Conservation (phyloP, 2,888 invertebrate species). For the Andrena minutula region DNA sequence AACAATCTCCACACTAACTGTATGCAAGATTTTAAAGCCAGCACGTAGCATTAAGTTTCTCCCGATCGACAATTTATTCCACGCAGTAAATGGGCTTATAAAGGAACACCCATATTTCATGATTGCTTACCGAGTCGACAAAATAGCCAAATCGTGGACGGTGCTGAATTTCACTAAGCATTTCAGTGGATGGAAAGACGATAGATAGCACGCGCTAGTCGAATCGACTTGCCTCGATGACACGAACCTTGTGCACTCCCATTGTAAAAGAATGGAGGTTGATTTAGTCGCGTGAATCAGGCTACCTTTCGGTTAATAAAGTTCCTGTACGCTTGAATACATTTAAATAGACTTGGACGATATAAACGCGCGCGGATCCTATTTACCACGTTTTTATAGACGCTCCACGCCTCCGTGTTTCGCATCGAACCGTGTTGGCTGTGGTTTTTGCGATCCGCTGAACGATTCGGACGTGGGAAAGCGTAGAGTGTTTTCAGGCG, state of each 20-base stretch:
- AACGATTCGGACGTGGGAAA: constrained; percentile 70
- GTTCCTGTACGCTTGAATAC: constrained; percentile 18
- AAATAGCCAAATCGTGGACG: too few species aligned
- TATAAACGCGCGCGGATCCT: constrained; percentile 37
- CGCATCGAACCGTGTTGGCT: constrained; percentile 49
- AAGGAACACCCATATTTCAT: too few species aligned
- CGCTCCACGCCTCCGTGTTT: constrained; percentile 37
- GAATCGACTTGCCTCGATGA: not conserved
- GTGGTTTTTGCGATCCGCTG: constrained; percentile 60
- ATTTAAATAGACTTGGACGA: constrained; percentile 9
- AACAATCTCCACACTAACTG: too few species aligned
- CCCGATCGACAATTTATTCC: too few species aligned
- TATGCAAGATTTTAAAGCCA: too few species aligned
- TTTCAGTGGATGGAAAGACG: too few species aligned
- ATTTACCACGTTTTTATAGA: constrained; percentile 46
- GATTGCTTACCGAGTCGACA: too few species aligned
- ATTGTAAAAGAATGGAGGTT: constrained; percentile 3
- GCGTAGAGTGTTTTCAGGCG: constrained; percentile 65
- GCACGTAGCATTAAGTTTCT: too few species aligned
- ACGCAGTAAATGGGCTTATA: too few species aligned
- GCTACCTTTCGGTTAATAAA: constrained; percentile 4
- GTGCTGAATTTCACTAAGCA: too few species aligned
- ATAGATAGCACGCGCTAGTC: too few species aligned
- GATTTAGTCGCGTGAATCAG: constrained; percentile 12
- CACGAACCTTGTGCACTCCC: too few species aligned